These are phyloP conservation scores for Junonia oenone DNA, from an alignment of 2,888 invertebrate genomes.

Conservation along the genomic window DNA sequence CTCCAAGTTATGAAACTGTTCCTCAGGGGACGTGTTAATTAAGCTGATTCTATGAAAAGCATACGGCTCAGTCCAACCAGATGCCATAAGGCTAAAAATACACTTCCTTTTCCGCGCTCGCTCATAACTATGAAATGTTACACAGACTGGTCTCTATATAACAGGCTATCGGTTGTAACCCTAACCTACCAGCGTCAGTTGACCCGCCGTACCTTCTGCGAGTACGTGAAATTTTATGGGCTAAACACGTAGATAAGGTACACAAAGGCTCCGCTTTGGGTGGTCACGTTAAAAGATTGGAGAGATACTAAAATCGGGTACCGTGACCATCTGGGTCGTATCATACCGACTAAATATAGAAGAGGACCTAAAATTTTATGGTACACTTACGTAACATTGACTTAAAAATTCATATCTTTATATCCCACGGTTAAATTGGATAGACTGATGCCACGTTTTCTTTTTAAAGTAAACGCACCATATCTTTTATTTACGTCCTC, in stretches of 20 bases:
- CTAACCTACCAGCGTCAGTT: slow-evolving; percentile 47
- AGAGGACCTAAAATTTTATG: slow-evolving; percentile 64
- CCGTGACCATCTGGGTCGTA: slow-evolving; percentile 74
- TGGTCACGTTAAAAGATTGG: slow-evolving; percentile 64
- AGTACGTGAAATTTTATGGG: slow-evolving; percentile 40
- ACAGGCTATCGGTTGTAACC: slow-evolving; percentile 67
- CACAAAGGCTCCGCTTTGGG: slow-evolving; percentile 46
- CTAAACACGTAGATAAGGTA: slow-evolving; percentile 44
- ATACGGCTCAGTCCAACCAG: slow-evolving; percentile 55
- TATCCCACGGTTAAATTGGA: slow-evolving; percentile 28
- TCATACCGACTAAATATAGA: slow-evolving; percentile 72
- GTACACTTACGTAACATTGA: slow-evolving; percentile 50
- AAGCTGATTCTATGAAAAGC: slow-evolving; percentile 70
- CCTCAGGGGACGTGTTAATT: slow-evolving; percentile 66
- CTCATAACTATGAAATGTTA: slow-evolving; percentile 75
- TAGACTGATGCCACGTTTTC: slow-evolving; percentile 7
- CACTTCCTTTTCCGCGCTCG: slow-evolving; percentile 72
- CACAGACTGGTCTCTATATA: slow-evolving; percentile 61
- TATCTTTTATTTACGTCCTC: slow-evolving; percentile 16
- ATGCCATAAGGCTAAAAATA: slow-evolving; percentile 73
- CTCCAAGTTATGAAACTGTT: slow-evolving; percentile 60
- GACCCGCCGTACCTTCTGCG: slow-evolving; percentile 46
- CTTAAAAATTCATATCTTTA: slow-evolving; percentile 34
- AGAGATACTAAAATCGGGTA: slow-evolving; percentile 73
- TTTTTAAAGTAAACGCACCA: slow-evolving; percentile 10